A percentile compares a stretch with the other conserved stretches of the same genome.
Evolutionary conservation across 2,113 vertebrate species (phyloP).

Genomic region (Callopanchax toddi): DNA sequence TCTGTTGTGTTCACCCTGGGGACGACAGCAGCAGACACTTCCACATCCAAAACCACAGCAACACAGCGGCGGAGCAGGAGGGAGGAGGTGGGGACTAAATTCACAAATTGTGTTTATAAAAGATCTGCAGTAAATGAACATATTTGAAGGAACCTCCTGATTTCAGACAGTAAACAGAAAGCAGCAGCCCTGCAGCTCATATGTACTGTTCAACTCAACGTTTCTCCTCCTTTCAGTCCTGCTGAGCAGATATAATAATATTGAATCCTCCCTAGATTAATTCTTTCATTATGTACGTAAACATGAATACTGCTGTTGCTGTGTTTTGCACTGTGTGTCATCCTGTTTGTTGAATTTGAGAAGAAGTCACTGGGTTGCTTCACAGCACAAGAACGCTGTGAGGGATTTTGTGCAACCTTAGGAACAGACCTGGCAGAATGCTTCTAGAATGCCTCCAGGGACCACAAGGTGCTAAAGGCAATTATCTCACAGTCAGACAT

Average conservation of each 20-base stretch:
- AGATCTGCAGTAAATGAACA: conserved; percentile 46
- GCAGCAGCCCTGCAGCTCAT: neutral
- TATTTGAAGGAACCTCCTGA: conserved; percentile 29
- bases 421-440: neutral
- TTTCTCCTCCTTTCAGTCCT: conserved; percentile 12
- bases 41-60: no score
- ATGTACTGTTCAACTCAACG: conserved; percentile 11
- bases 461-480: neutral
- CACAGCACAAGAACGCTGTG: conserved; percentile 3
- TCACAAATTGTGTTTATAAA: conserved; percentile 46
- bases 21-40: conserved; percentile 41
- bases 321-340: neutral
- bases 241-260: conserved; percentile 22
- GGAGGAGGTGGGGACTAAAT: conserved; percentile 22
- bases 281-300: conserved; percentile 34
- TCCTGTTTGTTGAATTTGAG: neutral
- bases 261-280: conserved; percentile 23
- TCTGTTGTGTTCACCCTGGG: conserved; percentile 45
- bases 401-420: neutral
- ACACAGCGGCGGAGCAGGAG: neutral
- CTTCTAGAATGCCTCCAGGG: neutral
- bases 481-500: conserved; percentile 3
- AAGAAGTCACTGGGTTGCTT: neutral
- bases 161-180: no score
- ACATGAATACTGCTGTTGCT: conserved; percentile 3